Conservation (phyloP, 2,113 vertebrate species). For the Stictonetta naevosa region DNA sequence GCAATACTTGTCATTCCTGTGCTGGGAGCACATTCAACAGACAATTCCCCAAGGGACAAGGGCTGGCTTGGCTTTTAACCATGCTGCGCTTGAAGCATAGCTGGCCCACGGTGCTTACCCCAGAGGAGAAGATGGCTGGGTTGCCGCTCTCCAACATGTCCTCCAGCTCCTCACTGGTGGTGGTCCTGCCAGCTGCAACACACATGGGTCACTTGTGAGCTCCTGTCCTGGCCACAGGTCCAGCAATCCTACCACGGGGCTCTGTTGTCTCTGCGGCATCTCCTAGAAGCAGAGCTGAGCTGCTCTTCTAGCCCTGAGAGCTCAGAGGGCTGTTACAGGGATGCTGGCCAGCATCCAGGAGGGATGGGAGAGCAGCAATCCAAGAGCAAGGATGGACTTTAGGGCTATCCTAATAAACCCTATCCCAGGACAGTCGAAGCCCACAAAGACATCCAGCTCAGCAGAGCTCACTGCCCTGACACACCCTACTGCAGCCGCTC, state of each 20-base stretch:
- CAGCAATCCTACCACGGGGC: not conserved
- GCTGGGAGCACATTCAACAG: fast-evolving
- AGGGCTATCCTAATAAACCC: not conserved
- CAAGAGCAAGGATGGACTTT: not conserved
- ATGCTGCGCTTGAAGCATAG: not conserved
- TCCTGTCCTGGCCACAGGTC: not conserved
- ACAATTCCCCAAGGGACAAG: fast-evolving
- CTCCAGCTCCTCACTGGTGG: conserved; percentile 95
- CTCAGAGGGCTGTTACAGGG: fast-evolving
- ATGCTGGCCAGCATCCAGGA: not conserved
- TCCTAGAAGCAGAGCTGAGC: not conserved
- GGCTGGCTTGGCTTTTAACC: not conserved
- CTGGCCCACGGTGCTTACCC: conserved; percentile 77
- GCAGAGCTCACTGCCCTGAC: not conserved
- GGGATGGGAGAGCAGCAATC: not conserved
- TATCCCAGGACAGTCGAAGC: not conserved
- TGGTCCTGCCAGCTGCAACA: conserved; percentile 90
- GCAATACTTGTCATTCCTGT: fast-evolving
- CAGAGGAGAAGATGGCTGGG: conserved; percentile 94
- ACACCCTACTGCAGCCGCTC: not conserved
- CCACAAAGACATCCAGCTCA: not conserved
- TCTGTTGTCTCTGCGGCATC: not conserved
- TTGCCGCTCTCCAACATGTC: conserved; percentile 98
- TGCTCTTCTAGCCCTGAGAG: not conserved
- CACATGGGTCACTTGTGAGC: not conserved